These are phyloP conservation scores for Hypanus sabinus DNA, from an alignment of 2,113 vertebrate genomes.

Conservation along the genomic window DNA sequence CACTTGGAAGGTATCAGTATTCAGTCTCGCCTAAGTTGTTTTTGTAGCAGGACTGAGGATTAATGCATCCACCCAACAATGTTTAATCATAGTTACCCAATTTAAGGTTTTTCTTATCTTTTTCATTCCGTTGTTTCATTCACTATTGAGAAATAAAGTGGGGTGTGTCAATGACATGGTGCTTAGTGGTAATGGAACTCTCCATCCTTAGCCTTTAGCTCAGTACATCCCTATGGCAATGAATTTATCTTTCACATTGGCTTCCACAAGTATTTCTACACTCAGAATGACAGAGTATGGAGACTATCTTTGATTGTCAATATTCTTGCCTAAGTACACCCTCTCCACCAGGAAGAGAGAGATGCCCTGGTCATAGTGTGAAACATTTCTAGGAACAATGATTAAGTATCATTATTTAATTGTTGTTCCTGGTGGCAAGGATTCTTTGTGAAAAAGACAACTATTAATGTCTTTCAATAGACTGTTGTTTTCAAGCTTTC, in stretches of 20 bases:
- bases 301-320: not conserved
- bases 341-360: not conserved
- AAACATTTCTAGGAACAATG: not conserved
- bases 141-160: not conserved
- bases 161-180: not conserved
- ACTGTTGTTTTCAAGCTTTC: not conserved
- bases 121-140: not conserved
- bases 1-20: not conserved
- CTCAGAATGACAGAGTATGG: not conserved
- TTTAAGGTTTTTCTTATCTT: not conserved
- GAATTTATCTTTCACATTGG: not conserved
- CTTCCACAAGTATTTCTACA: not conserved
- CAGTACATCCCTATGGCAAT: not conserved
- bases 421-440: not conserved
- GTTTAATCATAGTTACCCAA: not conserved
- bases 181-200: not conserved
- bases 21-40: not conserved
- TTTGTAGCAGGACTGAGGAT: not conserved
- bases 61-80: not conserved
- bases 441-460: not conserved
- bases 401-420: not conserved
- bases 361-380: not conserved
- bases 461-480: not conserved
- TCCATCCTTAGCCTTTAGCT: not conserved
- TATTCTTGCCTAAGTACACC: not conserved